These are phyloP conservation scores for Microtus pennsylvanicus DNA, from an alignment of 2,113 vertebrate genomes.

Conservation along the genomic window DNA sequence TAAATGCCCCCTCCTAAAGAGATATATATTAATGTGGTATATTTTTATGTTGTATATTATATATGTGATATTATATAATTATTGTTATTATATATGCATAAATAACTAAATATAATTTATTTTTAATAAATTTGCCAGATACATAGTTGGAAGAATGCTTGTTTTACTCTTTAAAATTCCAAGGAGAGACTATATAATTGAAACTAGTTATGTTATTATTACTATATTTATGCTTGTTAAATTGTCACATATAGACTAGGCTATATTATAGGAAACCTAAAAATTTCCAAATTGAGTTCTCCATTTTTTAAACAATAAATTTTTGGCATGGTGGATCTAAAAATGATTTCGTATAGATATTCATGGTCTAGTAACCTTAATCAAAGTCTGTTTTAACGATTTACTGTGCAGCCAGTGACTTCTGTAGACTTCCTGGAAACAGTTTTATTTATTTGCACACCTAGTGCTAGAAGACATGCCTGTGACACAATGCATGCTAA, in stretches of 20 bases:
- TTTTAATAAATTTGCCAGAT: neutral
- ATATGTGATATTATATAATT: too few species aligned
- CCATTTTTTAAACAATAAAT: neutral
- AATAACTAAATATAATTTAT: too few species aligned
- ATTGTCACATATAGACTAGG: neutral
- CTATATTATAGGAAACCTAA: neutral
- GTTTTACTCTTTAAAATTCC: constrained; percentile 62
- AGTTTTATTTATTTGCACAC: neutral
- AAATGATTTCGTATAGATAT: neutral
- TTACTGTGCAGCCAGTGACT: neutral
- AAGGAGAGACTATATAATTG: neutral
- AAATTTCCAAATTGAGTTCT: neutral
- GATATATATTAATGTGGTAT: too few species aligned
- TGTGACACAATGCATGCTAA: neutral
- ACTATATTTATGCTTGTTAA: neutral
- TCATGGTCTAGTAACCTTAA: constrained; percentile 3
- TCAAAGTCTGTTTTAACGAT: neutral
- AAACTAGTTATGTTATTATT: constrained; percentile 56
- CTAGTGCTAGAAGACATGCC: neutral
- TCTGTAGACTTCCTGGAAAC: neutral
- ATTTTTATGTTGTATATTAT: too few species aligned
- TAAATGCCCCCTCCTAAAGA: constrained; percentile 19
- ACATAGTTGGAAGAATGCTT: constrained; percentile 54
- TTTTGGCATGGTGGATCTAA: neutral
- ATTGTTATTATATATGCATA: too few species aligned